Evolutionary conservation across 1,140 invertebrate species (phyloP), one percentile per base, ranked within the genome.

Genomic region (Eriosoma lanigerum): DNA sequence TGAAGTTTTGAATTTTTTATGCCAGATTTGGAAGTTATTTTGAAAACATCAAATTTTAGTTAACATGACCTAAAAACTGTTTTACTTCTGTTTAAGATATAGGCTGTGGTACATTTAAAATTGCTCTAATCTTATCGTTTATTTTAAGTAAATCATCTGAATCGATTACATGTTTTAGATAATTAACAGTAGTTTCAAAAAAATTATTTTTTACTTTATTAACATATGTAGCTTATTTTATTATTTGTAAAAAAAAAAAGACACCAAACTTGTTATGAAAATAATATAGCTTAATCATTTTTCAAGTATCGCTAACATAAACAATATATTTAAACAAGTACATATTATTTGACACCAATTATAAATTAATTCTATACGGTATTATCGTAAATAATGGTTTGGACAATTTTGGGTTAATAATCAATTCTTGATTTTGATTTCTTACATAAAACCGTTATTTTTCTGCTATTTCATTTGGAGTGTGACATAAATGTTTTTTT

Each of bases 41-140:
- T 13, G 87, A 83, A 80, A 89, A 88, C 58, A 84, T 83, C 5
- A 84, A 82, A 82, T 88, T 89, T 82, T 86, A 89, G 44, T 84
- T 85, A 8, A 86, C 83, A 82, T 88, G 83, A 6, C 87, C 87
- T 3, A 89, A 81, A 81, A 88, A 88, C 9, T 82, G 76, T 83
- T 85, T 83, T 0, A 88, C 81, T 81, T 86, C 84, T 9, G 82
- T 83, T 2, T 84, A 83, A 81, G 85, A 85, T 52, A 75, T 82
- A 17, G 87, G 87, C 5, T 48, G 52, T 17, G 84, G 82, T n/a
- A 82, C 84, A 4, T 85, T 81, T 44, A 81, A 19, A 19, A 88
- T 84, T 9, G 85, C 83, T 68, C 83, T 80, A 2, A 86, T 82
- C 80, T 89, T 88, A 17, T 83, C 82, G 10, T 85, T 83, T 83